A percentile compares a stretch with the other conserved stretches of the same genome.
Conservation (phyloP, 1,140 invertebrate genomes). For the Thalassaphorura encarpata region DNA sequence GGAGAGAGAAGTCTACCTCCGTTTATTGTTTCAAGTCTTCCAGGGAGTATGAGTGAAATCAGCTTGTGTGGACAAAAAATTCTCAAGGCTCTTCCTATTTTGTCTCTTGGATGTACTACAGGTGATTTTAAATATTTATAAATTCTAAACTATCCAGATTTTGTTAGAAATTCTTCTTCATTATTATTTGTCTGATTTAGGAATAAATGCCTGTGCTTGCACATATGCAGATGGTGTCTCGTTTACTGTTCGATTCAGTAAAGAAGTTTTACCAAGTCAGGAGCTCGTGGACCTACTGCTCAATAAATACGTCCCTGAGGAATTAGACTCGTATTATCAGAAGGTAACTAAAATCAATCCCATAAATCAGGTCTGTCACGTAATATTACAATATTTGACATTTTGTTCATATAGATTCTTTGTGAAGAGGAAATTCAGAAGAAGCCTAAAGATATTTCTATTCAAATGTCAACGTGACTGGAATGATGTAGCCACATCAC, state of each 20-base stretch:
- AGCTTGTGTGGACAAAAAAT: conserved; percentile 17
- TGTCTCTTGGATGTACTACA: conserved; percentile 27
- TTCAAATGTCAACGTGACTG: no score
- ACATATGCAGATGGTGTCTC: conserved; percentile 24
- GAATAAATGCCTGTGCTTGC: conserved; percentile 28
- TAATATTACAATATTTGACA: background rate
- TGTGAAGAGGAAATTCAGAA: no score
- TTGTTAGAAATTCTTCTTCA: background rate
- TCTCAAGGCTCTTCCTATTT: conserved; percentile 20
- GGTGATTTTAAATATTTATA: conserved; percentile 13
- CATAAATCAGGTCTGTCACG: no score
- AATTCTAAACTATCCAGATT: background rate
- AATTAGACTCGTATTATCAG: conserved; percentile 28
- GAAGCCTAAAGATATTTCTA: no score
- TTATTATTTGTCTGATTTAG: conserved; percentile 10
- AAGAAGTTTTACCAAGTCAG: conserved; percentile 26
- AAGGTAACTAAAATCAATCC: conserved; percentile 25
- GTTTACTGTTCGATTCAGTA: conserved; percentile 28
- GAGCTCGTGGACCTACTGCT: conserved; percentile 27
- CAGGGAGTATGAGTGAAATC: conserved; percentile 22
- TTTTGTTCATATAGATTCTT: background rate
- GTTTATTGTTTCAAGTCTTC: conserved; percentile 28
- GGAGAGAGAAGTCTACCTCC: conserved; percentile 30
- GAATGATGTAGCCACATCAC: no score
- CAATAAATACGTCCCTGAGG: conserved; percentile 26